These are phyloP conservation scores for Abrostola tripartita DNA, from an alignment of 2,888 invertebrate species.

Conservation along the genomic window DNA sequence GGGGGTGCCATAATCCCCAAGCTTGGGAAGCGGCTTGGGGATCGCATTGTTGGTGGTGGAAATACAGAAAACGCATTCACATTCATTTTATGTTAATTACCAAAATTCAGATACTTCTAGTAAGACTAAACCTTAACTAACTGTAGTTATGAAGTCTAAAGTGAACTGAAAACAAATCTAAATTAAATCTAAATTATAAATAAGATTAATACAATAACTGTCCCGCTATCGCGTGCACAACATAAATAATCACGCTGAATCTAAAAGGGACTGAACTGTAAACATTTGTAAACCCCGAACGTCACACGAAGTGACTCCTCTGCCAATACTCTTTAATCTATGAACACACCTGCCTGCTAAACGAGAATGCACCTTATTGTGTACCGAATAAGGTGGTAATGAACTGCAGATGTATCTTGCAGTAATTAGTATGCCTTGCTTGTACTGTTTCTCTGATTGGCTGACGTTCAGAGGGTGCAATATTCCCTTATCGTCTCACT, in stretches of 20 bases:
- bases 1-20: too few relatives aligned
- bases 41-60: too few relatives aligned
- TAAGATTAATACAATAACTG: constrained; percentile 4
- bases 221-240: constrained; percentile 6
- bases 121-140: too few relatives aligned
- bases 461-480: constrained; percentile 70
- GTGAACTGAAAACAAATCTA: not conserved
- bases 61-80: too few relatives aligned
- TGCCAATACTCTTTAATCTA: constrained; percentile 50
- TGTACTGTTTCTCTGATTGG: constrained; percentile 79
- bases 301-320: constrained; percentile 42
- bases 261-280: constrained; percentile 37
- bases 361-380: constrained; percentile 39
- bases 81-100: too few relatives aligned
- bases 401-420: constrained; percentile 35
- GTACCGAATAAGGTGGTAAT: constrained; percentile 29
- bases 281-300: constrained; percentile 45
- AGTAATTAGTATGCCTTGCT: constrained; percentile 77
- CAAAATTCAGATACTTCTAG: too few relatives aligned
- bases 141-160: too few relatives aligned
- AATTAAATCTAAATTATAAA: not conserved
- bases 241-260: constrained; percentile 52
- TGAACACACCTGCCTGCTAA: constrained; percentile 2
- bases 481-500: constrained; percentile 77
- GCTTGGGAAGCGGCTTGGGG: too few relatives aligned